Base-by-base conservation (phyloP, 1,140 invertebrate species). In the Orchestia grillus region DNA sequence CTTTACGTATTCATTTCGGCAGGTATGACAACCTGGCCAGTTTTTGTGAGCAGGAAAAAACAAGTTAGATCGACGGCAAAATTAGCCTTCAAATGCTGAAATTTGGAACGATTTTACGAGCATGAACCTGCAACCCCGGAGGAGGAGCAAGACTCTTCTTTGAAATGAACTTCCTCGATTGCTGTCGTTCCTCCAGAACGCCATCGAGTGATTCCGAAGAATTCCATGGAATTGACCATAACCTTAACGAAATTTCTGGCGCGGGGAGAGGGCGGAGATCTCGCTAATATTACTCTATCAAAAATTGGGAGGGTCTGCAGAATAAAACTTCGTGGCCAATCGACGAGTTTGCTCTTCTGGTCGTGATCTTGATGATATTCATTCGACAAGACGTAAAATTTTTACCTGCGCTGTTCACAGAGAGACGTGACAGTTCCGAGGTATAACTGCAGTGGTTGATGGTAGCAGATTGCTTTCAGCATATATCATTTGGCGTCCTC, bases 171-270 rank as follows among this genome's bases (percentile, higher is more conserved):
- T 77, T 77, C 28, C 62, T 77, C 62, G 28, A 77, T 36, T 77
- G 62, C 62, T 77, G 62, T 77, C 62, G 62, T 77, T 77, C 62
- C 28, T 77, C 62, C 62, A 77, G 62, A 28, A 77, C 28, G 62
- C 62, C 11, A 77, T 77, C 62, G 62, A 23, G 62, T 28, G 62
- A 23, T 77, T 77, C 62, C 15, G 62, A 77, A 77, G 62, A 77
- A 77, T 77, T 77, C 62, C 62, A 77, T 77, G 62, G 36, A 77
- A 77, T 77, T 77, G 62, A 77, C 62, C 62, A 77, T 77, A 77
- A 77, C 62, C 62, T 77, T 77, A 77, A 77, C 62, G 62, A 77
- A 77, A 77, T 77, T 77, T 77, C 62, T 77, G 62, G 62, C 36
- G 62, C 15, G 62, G 28, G 62, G 15, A 77, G 62, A 77, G 28